Evolutionary conservation across 37 sponge, comb jelly and placozoan species (phyloP).

Genomic region (Spongia lamella): DNA sequence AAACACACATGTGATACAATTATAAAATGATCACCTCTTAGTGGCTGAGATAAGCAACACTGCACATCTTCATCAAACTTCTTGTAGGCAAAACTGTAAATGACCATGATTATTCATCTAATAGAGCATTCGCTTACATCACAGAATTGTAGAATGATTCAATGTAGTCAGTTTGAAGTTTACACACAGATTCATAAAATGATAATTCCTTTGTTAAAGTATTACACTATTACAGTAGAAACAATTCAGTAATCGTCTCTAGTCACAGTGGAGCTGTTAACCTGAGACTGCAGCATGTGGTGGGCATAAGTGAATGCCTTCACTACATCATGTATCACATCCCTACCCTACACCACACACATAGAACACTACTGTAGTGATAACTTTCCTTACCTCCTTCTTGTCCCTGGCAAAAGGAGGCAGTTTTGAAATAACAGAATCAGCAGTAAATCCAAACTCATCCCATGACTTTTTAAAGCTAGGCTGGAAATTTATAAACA

Average conservation of each 20-base stretch:
- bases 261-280: background rate
- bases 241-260: no score
- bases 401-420: slow-evolving; percentile 28
- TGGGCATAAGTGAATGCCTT: slow-evolving; percentile 19
- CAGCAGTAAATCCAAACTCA: background rate
- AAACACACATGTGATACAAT: background rate
- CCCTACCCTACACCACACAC: slow-evolving; percentile 23
- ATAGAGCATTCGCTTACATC: slow-evolving; percentile 16
- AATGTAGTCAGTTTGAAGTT: slow-evolving; percentile 36
- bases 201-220: slow-evolving; percentile 34
- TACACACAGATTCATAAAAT: slow-evolving; percentile 42
- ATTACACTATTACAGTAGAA: slow-evolving; percentile 18
- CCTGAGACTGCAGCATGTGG: slow-evolving; percentile 26
- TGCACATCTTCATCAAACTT: slow-evolving; percentile 33
- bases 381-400: slow-evolving; percentile 34
- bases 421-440: slow-evolving; percentile 29
- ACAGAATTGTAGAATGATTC: slow-evolving; percentile 31
- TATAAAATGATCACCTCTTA: slow-evolving; percentile 23
- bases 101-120: no score
- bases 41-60: slow-evolving; percentile 25
- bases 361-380: background rate
- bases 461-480: background rate
- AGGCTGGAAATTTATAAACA: no score
- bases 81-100: slow-evolving; percentile 40
- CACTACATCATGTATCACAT: slow-evolving; percentile 15